Percentiles rank a stretch among this genome's conserved stretches.
phyloP scores from a whole-genome alignment of 2,797 vertebrate species.

The Sebastes oblongus region DNA sequence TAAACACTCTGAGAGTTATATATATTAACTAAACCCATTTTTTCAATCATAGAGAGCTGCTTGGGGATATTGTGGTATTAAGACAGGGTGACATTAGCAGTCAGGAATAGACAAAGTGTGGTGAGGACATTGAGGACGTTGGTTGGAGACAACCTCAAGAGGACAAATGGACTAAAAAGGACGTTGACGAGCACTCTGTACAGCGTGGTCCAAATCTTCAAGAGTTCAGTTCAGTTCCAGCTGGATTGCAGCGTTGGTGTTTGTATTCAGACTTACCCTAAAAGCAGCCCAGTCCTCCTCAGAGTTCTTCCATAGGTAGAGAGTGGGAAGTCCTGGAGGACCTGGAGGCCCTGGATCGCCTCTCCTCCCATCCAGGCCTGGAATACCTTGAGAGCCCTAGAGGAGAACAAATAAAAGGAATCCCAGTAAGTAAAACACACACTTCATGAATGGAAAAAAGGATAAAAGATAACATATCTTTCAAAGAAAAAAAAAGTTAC shows the following conservation, averaged over 20 bases:
- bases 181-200: background rate
- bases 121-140: conserved; percentile 25
- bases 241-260: background rate
- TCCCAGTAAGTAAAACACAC: background rate
- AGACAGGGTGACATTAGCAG: conserved; percentile 48
- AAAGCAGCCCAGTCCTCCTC: conserved; percentile 82
- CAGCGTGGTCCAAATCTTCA: background rate
- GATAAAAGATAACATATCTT: background rate
- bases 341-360: conserved; percentile 81
- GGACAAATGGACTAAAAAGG: background rate
- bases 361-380: conserved; percentile 66
- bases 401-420: background rate
- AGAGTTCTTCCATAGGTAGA: conserved; percentile 85
- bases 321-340: conserved; percentile 79
- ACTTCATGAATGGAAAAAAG: background rate
- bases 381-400: conserved; percentile 79
- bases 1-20: background rate
- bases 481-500: background rate
- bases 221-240: background rate
- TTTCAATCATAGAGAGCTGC: conserved; percentile 28
- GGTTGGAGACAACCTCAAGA: background rate
- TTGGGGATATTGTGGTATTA: conserved; percentile 43
- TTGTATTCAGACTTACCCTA: conserved; percentile 68
- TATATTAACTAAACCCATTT: conserved; percentile 14
- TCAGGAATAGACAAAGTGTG: conserved; percentile 44